Base-by-base conservation (phyloP, 2,888 invertebrate genomes). In the Tortricodes alternella region DNA sequence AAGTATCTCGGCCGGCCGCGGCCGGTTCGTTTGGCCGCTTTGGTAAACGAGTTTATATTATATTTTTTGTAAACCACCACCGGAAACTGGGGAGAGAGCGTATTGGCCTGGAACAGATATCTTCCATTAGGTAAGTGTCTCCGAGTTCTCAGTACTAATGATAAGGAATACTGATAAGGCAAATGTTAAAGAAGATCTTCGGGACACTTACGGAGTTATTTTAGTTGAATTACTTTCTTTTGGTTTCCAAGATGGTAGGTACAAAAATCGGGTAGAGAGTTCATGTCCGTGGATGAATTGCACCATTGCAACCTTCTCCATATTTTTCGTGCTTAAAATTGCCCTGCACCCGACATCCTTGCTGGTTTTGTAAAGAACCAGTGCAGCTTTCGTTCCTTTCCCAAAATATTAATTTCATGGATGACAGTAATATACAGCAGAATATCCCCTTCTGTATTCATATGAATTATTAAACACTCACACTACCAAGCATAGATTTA, bases 61-160 rank as follows among this genome's bases (percentile, higher is more conserved):
- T 80, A 74, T 78, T 87, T 83, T 86, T 87, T 89, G 81, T 87
- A 85, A 87, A 85, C 85, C 85, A 85, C 79, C 86, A 86, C 88
- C 89, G 89, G 89, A 89, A 89, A 89, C 81, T 77, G 74, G 67
- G 78, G 73, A 78, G 78, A 80, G 80, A 83, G 80, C 79, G 75
- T 75, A 76, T 73, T 78, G 80, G 81, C 79, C 78, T 83, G 76
- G 80, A 83, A 89, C 88, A 89, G 82, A 86, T 80, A 87, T 88
- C 83, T 85, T 86, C 88, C 85, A 89, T 88, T 88, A 88, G 78
- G 80, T 73, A 86, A 79, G 82, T 73, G 81, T 74, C 76, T 82
- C 78, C 76, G 73, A 69, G 72, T 80, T 83, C 83, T 79, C 73
- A 70, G 84, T 77, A 80, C 80, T 78, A 74, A 76, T 75, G 85